Evolutionary conservation across 2,113 vertebrate genomes (phyloP).

Genomic region (Cryptoleucopteryx plumbea): DNA sequence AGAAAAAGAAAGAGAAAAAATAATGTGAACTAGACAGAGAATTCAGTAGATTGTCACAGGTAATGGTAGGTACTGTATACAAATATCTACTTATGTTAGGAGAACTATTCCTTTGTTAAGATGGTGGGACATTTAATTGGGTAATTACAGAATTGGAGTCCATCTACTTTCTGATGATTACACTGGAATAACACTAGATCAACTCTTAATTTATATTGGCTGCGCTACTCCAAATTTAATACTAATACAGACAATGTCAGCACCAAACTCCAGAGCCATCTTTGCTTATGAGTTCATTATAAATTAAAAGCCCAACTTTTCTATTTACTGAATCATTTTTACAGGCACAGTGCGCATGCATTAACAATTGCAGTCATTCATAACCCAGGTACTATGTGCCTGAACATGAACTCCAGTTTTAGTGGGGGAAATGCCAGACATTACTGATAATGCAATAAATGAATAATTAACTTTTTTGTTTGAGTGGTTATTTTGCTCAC

Average conservation of each 20-base stretch:
- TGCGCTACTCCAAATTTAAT: not conserved
- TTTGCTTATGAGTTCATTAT: not conserved
- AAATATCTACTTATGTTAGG: not conserved
- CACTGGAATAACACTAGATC: not conserved
- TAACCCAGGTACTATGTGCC: not conserved
- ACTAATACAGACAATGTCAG: not conserved
- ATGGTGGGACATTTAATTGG: not conserved
- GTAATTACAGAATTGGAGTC: not conserved
- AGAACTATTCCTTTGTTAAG: not conserved
- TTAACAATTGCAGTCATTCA: not conserved
- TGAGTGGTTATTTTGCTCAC: not conserved
- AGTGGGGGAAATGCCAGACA: not conserved
- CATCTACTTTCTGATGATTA: not conserved
- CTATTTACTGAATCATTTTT: not conserved
- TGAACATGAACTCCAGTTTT: not conserved
- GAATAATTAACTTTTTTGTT: not conserved
- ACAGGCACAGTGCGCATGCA: not conserved
- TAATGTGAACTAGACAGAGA: not conserved
- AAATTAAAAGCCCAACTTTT: not conserved
- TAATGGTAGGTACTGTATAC: not conserved
- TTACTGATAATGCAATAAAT: not conserved
- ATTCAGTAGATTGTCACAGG: not conserved
- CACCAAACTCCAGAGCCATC: not conserved
- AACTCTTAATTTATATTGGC: not conserved
- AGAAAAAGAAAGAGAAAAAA: not conserved